A percentile compares a stretch with the other conserved stretches of the same genome.
These are phyloP conservation scores for Pygocentrus nattereri DNA, from an alignment of 2,797 vertebrate species.

Conservation along the genomic window DNA sequence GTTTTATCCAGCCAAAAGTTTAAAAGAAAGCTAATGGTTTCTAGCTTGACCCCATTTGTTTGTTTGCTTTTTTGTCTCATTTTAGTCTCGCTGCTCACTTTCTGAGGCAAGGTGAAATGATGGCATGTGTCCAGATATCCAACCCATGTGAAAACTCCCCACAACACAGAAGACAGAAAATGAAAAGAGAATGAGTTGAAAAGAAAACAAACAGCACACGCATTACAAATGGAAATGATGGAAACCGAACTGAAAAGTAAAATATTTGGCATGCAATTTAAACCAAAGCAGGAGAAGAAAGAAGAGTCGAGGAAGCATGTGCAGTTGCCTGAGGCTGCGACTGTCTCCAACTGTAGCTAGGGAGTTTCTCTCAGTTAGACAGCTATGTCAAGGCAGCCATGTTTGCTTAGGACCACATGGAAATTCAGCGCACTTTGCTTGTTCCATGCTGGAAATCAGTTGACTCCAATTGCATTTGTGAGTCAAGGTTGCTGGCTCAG, in stretches of 20 bases:
- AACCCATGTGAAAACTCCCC: constrained; percentile 58
- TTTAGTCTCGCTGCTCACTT: constrained; percentile 70
- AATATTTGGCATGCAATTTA: constrained; percentile 80
- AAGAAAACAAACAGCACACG: constrained; percentile 55
- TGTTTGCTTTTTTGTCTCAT: constrained; percentile 27
- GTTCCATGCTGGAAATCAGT: constrained; percentile 70
- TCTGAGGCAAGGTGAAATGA: constrained; percentile 84
- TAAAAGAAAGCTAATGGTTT: constrained; percentile 57
- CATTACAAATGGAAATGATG: constrained; percentile 75
- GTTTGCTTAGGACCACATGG: constrained; percentile 68
- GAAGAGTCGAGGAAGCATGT: constrained; percentile 87
- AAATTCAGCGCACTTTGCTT: constrained; percentile 72
- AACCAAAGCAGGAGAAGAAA: constrained; percentile 82
- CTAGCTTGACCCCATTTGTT: constrained; percentile 77
- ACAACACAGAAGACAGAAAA: constrained; percentile 59
- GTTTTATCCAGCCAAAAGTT: constrained; percentile 60
- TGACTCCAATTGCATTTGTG: constrained; percentile 61
- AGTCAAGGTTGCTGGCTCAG: constrained; percentile 70
- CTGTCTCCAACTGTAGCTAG: constrained; percentile 79
- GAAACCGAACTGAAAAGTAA: constrained; percentile 73
- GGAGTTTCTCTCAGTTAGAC: constrained; percentile 66
- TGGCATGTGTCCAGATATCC: constrained; percentile 71
- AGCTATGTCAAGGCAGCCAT: constrained; percentile 69
- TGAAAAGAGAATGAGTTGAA: constrained; percentile 41
- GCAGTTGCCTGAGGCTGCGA: constrained; percentile 86